Percentiles rank a stretch among this genome's conserved stretches.
Evolutionary conservation across 2,888 invertebrate species (phyloP).

Genomic region (Hypolimnas misippus): DNA sequence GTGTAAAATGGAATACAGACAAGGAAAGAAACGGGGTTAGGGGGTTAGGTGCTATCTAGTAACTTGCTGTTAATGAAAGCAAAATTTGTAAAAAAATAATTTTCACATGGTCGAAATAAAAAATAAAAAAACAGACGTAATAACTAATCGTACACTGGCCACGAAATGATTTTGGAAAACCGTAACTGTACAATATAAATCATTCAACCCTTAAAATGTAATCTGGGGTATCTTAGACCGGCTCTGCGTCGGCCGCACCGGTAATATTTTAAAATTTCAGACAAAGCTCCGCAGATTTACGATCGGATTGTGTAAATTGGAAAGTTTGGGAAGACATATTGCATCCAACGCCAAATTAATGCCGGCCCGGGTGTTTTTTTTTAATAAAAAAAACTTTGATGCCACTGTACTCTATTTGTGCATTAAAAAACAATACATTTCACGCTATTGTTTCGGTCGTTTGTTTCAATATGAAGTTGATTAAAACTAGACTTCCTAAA

Average conservation of each 20-base stretch:
- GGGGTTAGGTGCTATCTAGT: no score
- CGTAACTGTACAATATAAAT: conserved; percentile 54
- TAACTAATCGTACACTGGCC: conserved; percentile 13
- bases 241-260: conserved; percentile 50
- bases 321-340: conserved; percentile 69
- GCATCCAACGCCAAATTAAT: conserved; percentile 57
- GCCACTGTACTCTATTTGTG: conserved; percentile 4
- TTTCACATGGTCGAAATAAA: neutral
- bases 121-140: neutral
- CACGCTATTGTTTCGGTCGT: neutral
- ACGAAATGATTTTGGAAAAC: conserved; percentile 22
- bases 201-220: conserved; percentile 62
- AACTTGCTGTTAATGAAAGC: no score
- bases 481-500: neutral
- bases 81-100: neutral
- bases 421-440: conserved; percentile 7
- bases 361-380: conserved; percentile 40
- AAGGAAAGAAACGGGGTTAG: no score
- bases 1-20: no score
- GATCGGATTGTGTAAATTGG: conserved; percentile 72
- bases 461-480: neutral
- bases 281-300: conserved; percentile 71
- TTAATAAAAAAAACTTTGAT: conserved; percentile 18
- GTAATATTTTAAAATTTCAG: conserved; percentile 71
- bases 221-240: conserved; percentile 52